A percentile compares a stretch with the other conserved stretches of the same genome.
phyloP scores from a whole-genome alignment of 2,797 vertebrate genomes.

The Mallotus villosus region DNA sequence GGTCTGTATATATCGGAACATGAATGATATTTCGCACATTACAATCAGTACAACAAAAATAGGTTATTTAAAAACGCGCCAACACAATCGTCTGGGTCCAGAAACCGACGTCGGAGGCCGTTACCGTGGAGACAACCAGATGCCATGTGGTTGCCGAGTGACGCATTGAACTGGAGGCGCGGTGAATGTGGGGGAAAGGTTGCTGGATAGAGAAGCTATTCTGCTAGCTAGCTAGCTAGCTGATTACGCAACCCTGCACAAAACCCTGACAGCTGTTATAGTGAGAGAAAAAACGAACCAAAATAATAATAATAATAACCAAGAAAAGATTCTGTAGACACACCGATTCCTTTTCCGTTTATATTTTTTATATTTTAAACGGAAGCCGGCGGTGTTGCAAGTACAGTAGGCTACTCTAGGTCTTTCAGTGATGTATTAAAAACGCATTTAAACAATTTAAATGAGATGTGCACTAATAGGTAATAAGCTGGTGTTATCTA shows the following conservation, averaged over 20 bases:
- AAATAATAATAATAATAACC: too few species aligned
- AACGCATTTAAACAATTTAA: too few species aligned
- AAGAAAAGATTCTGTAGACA: too few species aligned
- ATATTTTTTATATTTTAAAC: too few species aligned
- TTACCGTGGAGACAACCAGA: conserved; percentile 47
- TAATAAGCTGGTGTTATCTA: too few species aligned
- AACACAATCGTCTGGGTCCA: neutral
- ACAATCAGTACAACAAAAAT: neutral
- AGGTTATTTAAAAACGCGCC: neutral
- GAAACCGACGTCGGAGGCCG: neutral
- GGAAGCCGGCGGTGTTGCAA: too few species aligned
- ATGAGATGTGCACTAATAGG: too few species aligned
- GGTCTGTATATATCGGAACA: too few species aligned
- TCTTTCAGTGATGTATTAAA: too few species aligned
- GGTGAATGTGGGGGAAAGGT: conserved; percentile 67
- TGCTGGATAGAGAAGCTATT: neutral
- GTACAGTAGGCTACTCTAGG: too few species aligned
- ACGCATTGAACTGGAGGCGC: conserved; percentile 29
- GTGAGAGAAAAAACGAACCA: too few species aligned
- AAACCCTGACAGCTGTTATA: neutral
- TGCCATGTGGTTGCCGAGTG: conserved; percentile 20
- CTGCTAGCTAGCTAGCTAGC: conserved; percentile 6
- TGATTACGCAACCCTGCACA: conserved; percentile 46
- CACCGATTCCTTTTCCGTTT: too few species aligned
- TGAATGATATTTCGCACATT: neutral